These are phyloP conservation scores for Smittia aterrima DNA, from an alignment of 2,888 invertebrate species.

Conservation along the genomic window DNA sequence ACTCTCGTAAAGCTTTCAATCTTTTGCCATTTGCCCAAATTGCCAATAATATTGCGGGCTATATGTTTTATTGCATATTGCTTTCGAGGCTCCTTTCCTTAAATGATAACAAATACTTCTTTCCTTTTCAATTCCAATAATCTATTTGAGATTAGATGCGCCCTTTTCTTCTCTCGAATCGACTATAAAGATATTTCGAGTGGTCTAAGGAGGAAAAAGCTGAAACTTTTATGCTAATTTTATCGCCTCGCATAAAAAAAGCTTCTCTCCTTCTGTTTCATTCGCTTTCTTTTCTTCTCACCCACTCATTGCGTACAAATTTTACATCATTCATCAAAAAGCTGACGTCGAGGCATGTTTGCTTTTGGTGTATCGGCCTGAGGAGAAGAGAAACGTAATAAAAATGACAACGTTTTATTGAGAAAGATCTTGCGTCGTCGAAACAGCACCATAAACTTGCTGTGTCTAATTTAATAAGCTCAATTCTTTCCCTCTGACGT, in stretches of 20 bases:
- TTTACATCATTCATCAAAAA: conserved; percentile 22
- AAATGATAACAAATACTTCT: conserved; percentile 8
- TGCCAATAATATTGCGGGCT: not conserved
- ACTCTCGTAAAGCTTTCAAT: not conserved
- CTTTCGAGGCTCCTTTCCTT: not conserved
- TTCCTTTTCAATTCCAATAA: conserved; percentile 15
- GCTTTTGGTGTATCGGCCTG: not conserved
- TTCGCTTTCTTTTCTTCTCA: not conserved
- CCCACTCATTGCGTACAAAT: not conserved
- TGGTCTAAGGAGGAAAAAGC: not conserved
- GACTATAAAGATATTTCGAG: not conserved
- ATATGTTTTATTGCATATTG: conserved; percentile 8
- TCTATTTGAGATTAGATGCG: not conserved
- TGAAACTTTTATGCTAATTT: conserved; percentile 38
- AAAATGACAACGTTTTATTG: conserved; percentile 24
- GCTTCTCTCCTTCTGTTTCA: conserved; percentile 16
- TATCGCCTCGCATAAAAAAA: conserved; percentile 29
- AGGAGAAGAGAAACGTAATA: not conserved
- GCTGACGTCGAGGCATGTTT: conserved; percentile 21
- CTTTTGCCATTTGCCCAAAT: not conserved
- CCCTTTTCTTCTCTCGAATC: not conserved
- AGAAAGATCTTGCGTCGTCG: conserved; percentile 4
- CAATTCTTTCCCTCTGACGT: not conserved
- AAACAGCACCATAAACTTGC: conserved; percentile 3
- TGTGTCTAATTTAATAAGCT: conserved; percentile 30